Conservation (phyloP, 2,113 vertebrate species). For the Lasiurus borealis region DNA sequence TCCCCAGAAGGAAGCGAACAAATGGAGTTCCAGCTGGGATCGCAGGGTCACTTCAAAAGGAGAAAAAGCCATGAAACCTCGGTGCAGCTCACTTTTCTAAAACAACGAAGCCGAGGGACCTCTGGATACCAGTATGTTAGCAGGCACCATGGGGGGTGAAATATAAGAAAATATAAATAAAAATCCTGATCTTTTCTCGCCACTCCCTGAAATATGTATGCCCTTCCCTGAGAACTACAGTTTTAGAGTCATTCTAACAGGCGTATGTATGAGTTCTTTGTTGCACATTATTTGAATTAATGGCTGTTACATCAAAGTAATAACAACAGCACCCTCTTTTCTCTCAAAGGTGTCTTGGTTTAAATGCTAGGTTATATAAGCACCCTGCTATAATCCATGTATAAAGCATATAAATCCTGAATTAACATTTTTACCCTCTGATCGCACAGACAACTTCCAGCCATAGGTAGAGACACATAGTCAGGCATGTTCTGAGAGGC, state of each 20-base stretch:
- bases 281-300: neutral
- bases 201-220: neutral
- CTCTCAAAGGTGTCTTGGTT: neutral
- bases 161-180: neutral
- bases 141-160: slow-evolving; percentile 88
- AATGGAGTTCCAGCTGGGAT: neutral
- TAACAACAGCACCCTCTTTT: neutral
- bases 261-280: neutral
- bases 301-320: neutral
- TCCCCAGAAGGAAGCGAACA: neutral
- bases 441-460: neutral
- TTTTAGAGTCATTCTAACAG: neutral
- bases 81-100: slow-evolving; percentile 98
- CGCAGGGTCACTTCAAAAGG: slow-evolving; percentile 12
- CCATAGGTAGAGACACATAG: neutral
- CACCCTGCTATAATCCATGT: neutral
- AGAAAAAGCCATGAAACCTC: slow-evolving; percentile 76
- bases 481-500: neutral
- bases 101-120: slow-evolving; percentile 93
- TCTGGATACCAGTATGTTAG: slow-evolving; percentile 90
- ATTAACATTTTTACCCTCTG: neutral
- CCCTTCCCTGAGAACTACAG: neutral
- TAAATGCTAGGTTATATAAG: neutral
- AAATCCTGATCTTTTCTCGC: neutral
- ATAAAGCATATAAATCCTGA: neutral